Evolutionary conservation across 2,888 invertebrate genomes (phyloP), one percentile per base, ranked within the genome.

Genomic region (Cephus nigrinus): DNA sequence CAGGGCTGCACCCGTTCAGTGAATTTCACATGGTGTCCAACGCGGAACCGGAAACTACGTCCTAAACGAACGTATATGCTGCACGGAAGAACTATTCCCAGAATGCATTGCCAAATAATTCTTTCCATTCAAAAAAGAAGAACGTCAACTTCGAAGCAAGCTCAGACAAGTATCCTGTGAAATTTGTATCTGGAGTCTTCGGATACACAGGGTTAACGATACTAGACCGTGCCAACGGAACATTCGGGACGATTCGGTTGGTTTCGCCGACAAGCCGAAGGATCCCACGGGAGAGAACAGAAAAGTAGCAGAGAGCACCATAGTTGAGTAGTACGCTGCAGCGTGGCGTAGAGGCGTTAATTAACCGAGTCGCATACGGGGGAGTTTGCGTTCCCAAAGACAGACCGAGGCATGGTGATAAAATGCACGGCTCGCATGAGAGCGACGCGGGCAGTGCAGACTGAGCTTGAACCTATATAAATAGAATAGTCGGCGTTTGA

Each of bases 371-470:
- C 69, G 77, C 33, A 73, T 12, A 74, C 68, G 30, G 33, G 4
- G 12, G 4, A 36, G 68, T 69, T 73, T 73, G 69, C 76, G 69
- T 71, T 55, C 23, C 55, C 2, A 55, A 55, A 55, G 23, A 23
- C 55, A 55, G 23, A 55, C 2, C 55, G 23, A 55, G 23, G 55
- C 55, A 9, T 4, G 3, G 55, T 9, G 55, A 23, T 23, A 23
- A 55, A 55, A 55, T 23, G 55, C 55, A 23, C 1, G 55, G 9
- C 23, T 9, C 55, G 55, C 55, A 55, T 78, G 78, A 69, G 76
- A 31, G 55, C 68, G 69, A 79, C 80, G 79, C 79, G 71, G 35
- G 78, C 75, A 69, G 76, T 76, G 78, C 75, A 76, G 75, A 77
- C 80, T 77, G 78, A 79, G 79, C 76, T 79, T 55, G 55, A 23